phyloP scores from a whole-genome alignment of 2,888 invertebrate genomes.

The Chymomyza procnemis region DNA sequence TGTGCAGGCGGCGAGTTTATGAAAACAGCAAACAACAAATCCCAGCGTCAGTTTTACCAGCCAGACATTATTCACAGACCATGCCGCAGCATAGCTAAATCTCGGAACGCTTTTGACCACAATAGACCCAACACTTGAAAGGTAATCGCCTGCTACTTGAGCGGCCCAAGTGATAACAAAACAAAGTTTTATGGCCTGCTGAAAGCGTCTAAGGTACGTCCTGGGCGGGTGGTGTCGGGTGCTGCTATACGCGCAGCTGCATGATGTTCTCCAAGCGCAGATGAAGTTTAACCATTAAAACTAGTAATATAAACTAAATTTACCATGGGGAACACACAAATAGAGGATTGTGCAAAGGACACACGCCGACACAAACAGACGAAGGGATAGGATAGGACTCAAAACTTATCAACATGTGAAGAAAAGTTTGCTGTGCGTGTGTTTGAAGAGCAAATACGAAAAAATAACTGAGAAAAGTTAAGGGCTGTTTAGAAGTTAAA shows the following conservation, averaged over 20 bases:
- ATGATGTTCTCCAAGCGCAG: background rate
- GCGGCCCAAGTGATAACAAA: conserved; percentile 61
- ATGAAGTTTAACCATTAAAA: conserved; percentile 68
- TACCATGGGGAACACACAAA: conserved; percentile 52
- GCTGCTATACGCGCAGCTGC: background rate
- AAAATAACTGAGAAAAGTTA: background rate
- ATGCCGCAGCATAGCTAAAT: conserved; percentile 35
- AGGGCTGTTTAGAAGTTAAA: background rate
- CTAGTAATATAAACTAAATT: conserved; percentile 71
- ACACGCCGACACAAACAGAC: conserved; percentile 19
- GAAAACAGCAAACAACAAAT: conserved; percentile 3
- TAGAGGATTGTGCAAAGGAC: background rate
- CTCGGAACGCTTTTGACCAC: conserved; percentile 43
- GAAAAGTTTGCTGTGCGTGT: background rate
- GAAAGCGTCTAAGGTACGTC: background rate
- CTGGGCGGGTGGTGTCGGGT: background rate
- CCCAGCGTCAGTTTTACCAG: conserved; percentile 6
- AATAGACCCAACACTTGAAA: conserved; percentile 51
- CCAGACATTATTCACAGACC: conserved; percentile 34
- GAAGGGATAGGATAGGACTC: background rate
- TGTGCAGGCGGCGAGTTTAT: background rate
- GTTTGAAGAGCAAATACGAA: background rate
- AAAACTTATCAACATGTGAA: conserved; percentile 41
- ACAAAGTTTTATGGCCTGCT: conserved; percentile 50
- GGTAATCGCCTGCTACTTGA: conserved; percentile 68